phyloP scores from a whole-genome alignment of 2,113 vertebrate genomes.

The Oryzias javanicus region DNA sequence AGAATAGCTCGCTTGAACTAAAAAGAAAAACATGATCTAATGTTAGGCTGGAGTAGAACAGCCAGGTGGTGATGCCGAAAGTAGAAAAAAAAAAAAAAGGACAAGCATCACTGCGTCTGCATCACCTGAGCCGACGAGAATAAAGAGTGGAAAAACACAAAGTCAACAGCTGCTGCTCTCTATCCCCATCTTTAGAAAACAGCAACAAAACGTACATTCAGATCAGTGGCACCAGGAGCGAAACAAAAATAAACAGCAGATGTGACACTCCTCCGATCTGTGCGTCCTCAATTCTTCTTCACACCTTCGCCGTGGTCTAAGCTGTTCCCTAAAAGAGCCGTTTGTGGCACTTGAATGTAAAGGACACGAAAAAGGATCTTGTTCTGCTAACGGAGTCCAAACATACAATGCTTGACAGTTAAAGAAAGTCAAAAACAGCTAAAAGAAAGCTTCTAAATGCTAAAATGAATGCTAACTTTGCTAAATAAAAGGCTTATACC shows the following conservation, averaged over 20 bases:
- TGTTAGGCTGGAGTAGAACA: slow-evolving; percentile 29
- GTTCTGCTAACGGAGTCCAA: no score
- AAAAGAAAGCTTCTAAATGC: no score
- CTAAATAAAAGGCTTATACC: no score
- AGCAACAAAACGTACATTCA: slow-evolving; percentile 44
- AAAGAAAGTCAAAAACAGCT: no score
- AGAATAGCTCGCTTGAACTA: slow-evolving; percentile 51
- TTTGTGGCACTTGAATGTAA: no score
- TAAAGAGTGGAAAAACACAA: slow-evolving; percentile 1
- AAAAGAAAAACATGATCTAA: slow-evolving; percentile 14
- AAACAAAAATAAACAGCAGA: neutral
- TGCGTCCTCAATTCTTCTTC: no score
- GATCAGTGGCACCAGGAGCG: slow-evolving; percentile 18
- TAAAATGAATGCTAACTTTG: no score
- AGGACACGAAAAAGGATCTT: no score
- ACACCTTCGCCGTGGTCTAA: no score
- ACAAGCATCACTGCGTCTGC: slow-evolving; percentile 20
- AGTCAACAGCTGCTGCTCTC: neutral
- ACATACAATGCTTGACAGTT: no score
- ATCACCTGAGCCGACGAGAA: slow-evolving; percentile 1
- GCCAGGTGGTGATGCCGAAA: slow-evolving; percentile 56
- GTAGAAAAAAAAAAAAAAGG: slow-evolving; percentile 30
- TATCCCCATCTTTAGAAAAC: slow-evolving; percentile 42
- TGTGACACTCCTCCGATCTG: no score
- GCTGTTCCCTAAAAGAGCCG: no score